Base-by-base conservation (phyloP, 2,888 invertebrate genomes). In the Rosalia funebris region DNA sequence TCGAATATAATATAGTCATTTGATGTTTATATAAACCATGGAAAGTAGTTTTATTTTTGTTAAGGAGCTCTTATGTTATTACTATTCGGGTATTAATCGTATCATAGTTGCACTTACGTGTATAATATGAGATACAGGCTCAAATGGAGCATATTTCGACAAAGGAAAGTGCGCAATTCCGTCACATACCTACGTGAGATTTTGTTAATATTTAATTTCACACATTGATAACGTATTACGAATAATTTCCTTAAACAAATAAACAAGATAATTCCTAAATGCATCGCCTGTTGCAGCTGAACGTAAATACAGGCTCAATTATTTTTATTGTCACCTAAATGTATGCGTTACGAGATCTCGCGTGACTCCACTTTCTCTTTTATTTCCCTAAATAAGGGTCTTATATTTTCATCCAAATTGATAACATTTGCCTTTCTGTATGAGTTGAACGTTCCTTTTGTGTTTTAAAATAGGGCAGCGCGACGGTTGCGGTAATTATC, bases 131-230 rank as follows among this genome's bases (percentile, higher is more conserved):
- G n/a, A n/a, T n/a, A n/a, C n/a, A n/a, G n/a, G n/a, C n/a, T n/a
- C n/a, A n/a, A n/a, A n/a, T n/a, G n/a, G n/a, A n/a, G n/a, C n/a
- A n/a, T n/a, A n/a, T n/a, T n/a, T n/a, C n/a, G n/a, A n/a, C n/a
- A n/a, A n/a, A n/a, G n/a, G n/a, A n/a, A n/a, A n/a, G n/a, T n/a
- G n/a, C n/a, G n/a, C n/a, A n/a, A n/a, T n/a, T n/a, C n/a, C n/a
- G n/a, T n/a, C n/a, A n/a, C n/a, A n/a, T n/a, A n/a, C n/a, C n/a
- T n/a, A n/a, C 63, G 69, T 69, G 69, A 42, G 66, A 69, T 31
- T 63, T 42, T 19, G 16, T 58, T 37, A 57, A 62, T 68, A 66
- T 70, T 68, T 66, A 70, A 70, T 65, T 68, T 70, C 69, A 64
- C 69, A 70, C 68, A 61, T 61, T 61, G 58, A 58, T 58, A 64